These are phyloP conservation scores for Sebastiscus tertius DNA, from an alignment of 2,797 vertebrate genomes.

Conservation along the genomic window DNA sequence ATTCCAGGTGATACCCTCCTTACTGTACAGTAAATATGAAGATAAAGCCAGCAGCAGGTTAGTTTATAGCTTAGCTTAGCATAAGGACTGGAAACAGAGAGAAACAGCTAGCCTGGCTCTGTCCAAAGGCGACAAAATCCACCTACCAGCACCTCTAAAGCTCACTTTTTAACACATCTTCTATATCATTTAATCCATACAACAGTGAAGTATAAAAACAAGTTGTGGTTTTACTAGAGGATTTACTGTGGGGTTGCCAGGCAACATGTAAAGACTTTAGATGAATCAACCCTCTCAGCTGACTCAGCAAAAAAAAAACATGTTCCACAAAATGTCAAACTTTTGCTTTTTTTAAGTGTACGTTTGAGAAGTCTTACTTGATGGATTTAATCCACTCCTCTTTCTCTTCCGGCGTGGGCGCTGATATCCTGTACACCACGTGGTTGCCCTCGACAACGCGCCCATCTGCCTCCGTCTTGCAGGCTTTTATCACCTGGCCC, in stretches of 20 bases:
- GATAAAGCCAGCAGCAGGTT: background rate
- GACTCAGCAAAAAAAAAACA: background rate
- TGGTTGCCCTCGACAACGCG: slow-evolving; percentile 98
- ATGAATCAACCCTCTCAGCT: background rate
- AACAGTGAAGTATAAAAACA: background rate
- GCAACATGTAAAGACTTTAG: background rate
- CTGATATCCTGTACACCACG: slow-evolving; percentile 97
- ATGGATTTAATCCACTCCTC: slow-evolving; percentile 99
- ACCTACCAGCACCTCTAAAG: background rate
- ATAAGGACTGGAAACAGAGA: too few relatives aligned
- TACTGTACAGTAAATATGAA: background rate
- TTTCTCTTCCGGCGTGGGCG: slow-evolving; percentile 95
- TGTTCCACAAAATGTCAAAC: background rate
- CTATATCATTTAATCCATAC: background rate
- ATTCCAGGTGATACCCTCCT: background rate
- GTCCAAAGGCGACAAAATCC: background rate
- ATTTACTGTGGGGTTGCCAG: background rate
- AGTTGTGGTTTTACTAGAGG: background rate
- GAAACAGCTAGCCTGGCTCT: too few relatives aligned
- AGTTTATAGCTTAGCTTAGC: too few relatives aligned
- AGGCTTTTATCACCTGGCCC: slow-evolving; percentile 98
- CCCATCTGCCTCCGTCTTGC: slow-evolving; percentile 97
- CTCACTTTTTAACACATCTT: background rate
- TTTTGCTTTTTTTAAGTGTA: background rate
- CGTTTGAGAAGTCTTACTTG: slow-evolving; percentile 84